Base-by-base conservation (phyloP, 1,140 invertebrate species). In the Pissodes strobi region DNA sequence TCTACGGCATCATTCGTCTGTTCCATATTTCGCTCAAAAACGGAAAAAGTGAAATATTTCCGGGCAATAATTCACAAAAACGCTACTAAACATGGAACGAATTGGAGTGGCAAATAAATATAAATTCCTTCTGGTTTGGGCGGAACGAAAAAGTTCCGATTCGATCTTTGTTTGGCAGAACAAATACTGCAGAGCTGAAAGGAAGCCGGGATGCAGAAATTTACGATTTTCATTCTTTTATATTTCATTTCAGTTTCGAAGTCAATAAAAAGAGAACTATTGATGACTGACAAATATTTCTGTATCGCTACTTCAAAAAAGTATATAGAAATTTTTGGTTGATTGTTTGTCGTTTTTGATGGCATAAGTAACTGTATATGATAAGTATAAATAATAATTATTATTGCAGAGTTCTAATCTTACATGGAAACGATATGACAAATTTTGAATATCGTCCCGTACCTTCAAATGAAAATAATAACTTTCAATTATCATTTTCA, bases 91-190 rank as follows among this genome's bases (percentile, higher is more conserved):
- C 37, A 39, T 39, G 37, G 37, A n/a, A 39, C n/a, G 43, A 46
- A 46, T 13, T 41, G 38, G 17, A 41, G 38, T 41, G 38, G 38
- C 38, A 41, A 41, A 41, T 41, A 41, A 41, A 41, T 46, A 46
- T 46, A 46, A 46, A 46, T 46, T 18, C 21, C 10, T 22, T 46
- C 18, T 12, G 18, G 18, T 46, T 46, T 18, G 15, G 19, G 43
- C 10, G 19, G 21, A 46, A 18, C 18, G 18, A 46, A 46, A 22
- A 46, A 46, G 15, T 46, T 46, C 18, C 13, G 18, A 18, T 46
- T 19, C 19, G 6, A 22, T 46, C 43, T 22, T 46, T 39, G 5
- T 39, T n/a, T 39, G 37, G 9, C 37, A 39, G 37, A 3, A 39
- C 37, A n/a, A 39, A 39, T 39, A 39, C 2, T 39, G 13, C 37